A percentile compares a stretch with the other conserved stretches of the same genome.
Evolutionary conservation across 2,888 invertebrate species (phyloP).

Genomic region (Conchocele bisecta): DNA sequence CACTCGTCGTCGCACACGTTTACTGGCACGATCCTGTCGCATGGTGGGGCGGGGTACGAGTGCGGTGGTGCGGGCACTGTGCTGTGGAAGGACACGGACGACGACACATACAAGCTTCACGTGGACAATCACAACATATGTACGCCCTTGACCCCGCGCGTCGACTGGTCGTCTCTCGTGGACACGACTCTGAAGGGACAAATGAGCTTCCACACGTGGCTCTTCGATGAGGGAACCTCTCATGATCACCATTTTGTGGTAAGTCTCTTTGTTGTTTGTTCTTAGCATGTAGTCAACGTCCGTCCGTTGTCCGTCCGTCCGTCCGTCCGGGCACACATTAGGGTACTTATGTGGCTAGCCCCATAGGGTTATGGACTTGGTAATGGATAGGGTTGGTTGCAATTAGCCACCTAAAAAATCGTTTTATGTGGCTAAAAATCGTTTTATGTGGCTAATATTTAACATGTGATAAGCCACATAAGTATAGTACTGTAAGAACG

Average conservation of each 20-base stretch:
- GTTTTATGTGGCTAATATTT: too few relatives aligned
- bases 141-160: conserved; percentile 44
- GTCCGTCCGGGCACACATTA: too few relatives aligned
- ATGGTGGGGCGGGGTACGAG: conserved; percentile 68
- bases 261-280: too few relatives aligned
- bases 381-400: too few relatives aligned
- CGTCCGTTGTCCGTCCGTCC: too few relatives aligned
- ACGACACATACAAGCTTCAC: conserved; percentile 45
- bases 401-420: too few relatives aligned
- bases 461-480: too few relatives aligned
- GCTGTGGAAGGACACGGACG: conserved; percentile 37
- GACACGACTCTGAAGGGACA: conserved; percentile 64
- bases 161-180: conserved; percentile 63
- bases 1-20: conserved; percentile 54
- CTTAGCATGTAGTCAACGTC: too few relatives aligned
- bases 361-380: too few relatives aligned
- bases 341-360: too few relatives aligned
- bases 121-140: conserved; percentile 69
- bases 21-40: conserved; percentile 54
- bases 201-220: conserved; percentile 69
- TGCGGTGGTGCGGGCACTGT: conserved; percentile 74
- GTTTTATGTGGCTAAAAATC: too few relatives aligned
- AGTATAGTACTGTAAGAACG: too few relatives aligned
- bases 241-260: conserved; percentile 46
- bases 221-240: conserved; percentile 58